Evolutionary conservation across 2,888 invertebrate genomes (phyloP), one percentile per base, ranked within the genome.

Genomic region (Volucella inanis): DNA sequence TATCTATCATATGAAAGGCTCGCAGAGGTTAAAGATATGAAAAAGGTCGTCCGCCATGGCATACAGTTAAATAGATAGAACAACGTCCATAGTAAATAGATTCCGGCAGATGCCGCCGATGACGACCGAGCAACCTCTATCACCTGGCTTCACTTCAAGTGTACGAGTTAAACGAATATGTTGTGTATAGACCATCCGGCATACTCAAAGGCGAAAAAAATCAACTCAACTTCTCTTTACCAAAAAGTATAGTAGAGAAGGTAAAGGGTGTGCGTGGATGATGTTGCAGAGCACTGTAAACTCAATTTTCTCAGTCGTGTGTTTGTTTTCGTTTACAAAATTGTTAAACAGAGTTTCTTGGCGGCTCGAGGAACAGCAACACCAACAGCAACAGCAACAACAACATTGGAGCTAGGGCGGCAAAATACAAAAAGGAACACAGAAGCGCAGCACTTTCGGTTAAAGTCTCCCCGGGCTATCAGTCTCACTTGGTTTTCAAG

Each of bases 301-400:
- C 80, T 80, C 71, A 84, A 84, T 84, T 84, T 84, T 81, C 67
- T 81, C 76, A 50, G 31, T 6, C 31, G 57, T 22, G 74, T 87
- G 87, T 87, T 87, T 87, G 79, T 87, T 87, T 85, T 87, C 80
- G 85, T 87, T 87, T 87, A 87, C 70, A 82, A 87, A 87, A 85
- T 82, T 85, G 87, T 87, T 82, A 79, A 85, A 82, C 87, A 87
- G 77, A 76, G 75, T 87, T 82, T 70, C 72, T 82, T 81, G 72
- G 74, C 65, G 61, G 76, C 64, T 70, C 54, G 55, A 39, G 22
- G 49, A 4, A 18, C 10, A 62, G 64, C 4, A 31, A 31, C 57
- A 41, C 65, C 75, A 57, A 65, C 47, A 49, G 64, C 75, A 65
- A 75, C 57, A 75, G 75, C 75, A 57, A 65, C 47, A 49, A 75